Percentiles rank a stretch among this genome's conserved stretches.
Conservation (phyloP, 1,140 invertebrate genomes). For the Venturia canescens region DNA sequence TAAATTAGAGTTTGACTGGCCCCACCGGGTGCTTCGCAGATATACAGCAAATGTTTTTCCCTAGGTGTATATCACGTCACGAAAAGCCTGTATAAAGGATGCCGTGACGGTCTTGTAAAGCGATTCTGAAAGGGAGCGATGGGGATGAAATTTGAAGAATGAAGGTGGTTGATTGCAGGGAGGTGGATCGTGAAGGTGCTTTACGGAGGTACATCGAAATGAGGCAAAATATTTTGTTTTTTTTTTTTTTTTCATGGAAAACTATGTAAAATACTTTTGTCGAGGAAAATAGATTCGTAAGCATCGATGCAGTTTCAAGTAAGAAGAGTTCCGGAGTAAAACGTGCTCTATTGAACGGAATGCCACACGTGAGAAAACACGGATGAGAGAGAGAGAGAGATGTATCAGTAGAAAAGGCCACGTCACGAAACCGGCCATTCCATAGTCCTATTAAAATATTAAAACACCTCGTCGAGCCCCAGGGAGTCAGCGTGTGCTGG, state of each 20-base stretch:
- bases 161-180: slow-evolving; percentile 23
- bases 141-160: slow-evolving; percentile 44
- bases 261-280: too few species aligned
- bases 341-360: slow-evolving; percentile 67
- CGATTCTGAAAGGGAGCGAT: not conserved
- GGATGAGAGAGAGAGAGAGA: slow-evolving; percentile 67
- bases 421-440: slow-evolving; percentile 75
- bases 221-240: too few species aligned
- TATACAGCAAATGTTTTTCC: not conserved
- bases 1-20: slow-evolving; percentile 12
- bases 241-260: too few species aligned
- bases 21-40: not conserved
- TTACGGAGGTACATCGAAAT: not conserved
- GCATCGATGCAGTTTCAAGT: not conserved
- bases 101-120: slow-evolving; percentile 1
- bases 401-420: slow-evolving; percentile 76
- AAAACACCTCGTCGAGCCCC: slow-evolving; percentile 75
- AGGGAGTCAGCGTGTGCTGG: slow-evolving; percentile 67
- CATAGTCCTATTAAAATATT: slow-evolving; percentile 77
- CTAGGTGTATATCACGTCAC: not conserved
- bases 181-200: not conserved
- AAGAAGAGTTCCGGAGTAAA: slow-evolving; percentile 7
- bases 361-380: slow-evolving; percentile 50
- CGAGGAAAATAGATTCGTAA: too few species aligned
- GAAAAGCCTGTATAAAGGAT: slow-evolving; percentile 4